These are phyloP conservation scores for Corticium candelabrum DNA, from an alignment of 37 sponge, comb jelly and placozoan species.

Conservation along the genomic window DNA sequence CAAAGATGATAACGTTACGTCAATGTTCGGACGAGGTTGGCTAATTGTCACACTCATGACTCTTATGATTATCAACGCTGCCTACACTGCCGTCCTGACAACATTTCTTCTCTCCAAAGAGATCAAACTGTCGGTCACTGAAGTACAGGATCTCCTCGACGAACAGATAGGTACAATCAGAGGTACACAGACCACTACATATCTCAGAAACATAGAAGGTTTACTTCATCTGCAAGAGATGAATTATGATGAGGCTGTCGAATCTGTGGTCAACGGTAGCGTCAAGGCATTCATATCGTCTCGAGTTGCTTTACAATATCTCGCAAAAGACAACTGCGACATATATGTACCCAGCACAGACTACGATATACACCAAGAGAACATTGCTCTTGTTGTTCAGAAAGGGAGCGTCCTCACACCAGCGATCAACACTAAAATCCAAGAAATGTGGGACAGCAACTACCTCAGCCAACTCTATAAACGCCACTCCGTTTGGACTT, in stretches of 20 bases:
- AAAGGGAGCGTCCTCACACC: neutral
- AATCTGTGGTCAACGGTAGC: neutral
- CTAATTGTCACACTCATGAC: neutral
- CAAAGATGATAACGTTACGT: slow-evolving; percentile 2
- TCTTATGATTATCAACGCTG: slow-evolving; percentile 6
- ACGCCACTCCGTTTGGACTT: neutral
- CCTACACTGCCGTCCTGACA: slow-evolving; percentile 2
- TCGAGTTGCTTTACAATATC: neutral
- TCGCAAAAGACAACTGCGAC: neutral
- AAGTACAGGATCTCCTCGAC: neutral
- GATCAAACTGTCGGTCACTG: neutral
- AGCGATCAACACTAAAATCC: neutral
- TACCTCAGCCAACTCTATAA: neutral
- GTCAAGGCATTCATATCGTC: neutral
- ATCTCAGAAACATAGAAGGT: no score
- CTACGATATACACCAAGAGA: neutral
- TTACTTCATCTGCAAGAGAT: no score
- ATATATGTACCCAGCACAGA: neutral
- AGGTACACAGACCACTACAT: neutral
- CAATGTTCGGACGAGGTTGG: neutral
- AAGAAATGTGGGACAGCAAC: neutral
- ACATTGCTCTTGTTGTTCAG: neutral
- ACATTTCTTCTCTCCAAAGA: neutral
- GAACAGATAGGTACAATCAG: neutral
- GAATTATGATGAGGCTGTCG: neutral